Percentiles rank a stretch among this genome's conserved stretches.
Evolutionary conservation across 2,113 vertebrate genomes (phyloP).

Genomic region (Nesoenas mayeri): DNA sequence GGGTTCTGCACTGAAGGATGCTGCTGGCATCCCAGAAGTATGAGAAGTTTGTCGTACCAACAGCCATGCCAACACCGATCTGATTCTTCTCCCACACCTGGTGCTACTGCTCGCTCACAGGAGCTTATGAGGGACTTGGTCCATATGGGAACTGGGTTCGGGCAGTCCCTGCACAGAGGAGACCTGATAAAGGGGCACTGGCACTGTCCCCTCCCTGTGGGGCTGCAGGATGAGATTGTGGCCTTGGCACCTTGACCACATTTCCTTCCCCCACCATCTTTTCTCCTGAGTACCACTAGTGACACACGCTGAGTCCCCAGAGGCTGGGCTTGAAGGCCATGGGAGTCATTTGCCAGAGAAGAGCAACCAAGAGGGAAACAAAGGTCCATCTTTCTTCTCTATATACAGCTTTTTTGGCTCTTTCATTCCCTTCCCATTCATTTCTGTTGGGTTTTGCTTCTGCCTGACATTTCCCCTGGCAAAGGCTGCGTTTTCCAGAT

Average conservation of each 20-base stretch:
- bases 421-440: not conserved
- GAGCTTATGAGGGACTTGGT: not conserved
- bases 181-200: not conserved
- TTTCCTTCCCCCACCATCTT: rapidly evolving
- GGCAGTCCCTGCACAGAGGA: not conserved
- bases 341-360: not conserved
- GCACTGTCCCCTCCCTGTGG: not conserved
- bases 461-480: not conserved
- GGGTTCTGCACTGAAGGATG: not conserved
- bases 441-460: not conserved
- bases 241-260: not conserved
- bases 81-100: rapidly evolving
- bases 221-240: not conserved
- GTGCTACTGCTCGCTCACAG: not conserved
- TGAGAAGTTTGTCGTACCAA: rapidly evolving
- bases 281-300: not conserved
- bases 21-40: not conserved
- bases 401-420: not conserved
- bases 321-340: not conserved
- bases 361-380: not conserved
- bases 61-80: rapidly evolving
- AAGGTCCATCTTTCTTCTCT: not conserved
- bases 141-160: rapidly evolving
- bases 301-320: rapidly evolving
- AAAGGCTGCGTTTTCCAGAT: not conserved